Evolutionary conservation across 2,888 invertebrate genomes (phyloP), one percentile per base, ranked within the genome.

Genomic region (Drosophila emarginata): DNA sequence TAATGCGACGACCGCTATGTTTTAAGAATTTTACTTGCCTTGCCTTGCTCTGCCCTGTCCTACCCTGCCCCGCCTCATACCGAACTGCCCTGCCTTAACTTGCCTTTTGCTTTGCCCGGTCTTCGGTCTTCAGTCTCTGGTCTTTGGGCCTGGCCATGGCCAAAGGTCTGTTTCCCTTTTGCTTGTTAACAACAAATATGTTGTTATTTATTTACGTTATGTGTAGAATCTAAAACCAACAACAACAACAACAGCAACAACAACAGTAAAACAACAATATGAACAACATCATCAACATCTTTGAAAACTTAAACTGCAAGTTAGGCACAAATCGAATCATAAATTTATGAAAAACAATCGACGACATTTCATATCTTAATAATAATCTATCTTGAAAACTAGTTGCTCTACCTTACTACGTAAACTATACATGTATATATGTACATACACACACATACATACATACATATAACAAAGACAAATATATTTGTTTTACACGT

Each of bases 1-100:
- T 76, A 76, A 83, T 76, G 69, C 67, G 66, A 45, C 45, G 45
- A 45, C 70, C 64, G 53, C 59, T 56, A 61, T 76, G 66, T 80
- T 78, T 62, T 64, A 67, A 72, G 79, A 69, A 66, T 71, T 79
- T 64, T 12, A 21, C 12, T 45, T 21, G 11, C 18, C 18, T 12
- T 4, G 11, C 4, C 45, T 11, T 18, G 21, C 18, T 5, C 3
- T 32, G 32, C 11, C 9, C 32, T 2, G 1, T 1, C 32, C 2
- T 1, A 7, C 9, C 9, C 32, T 32, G 32, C 32, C 11, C 9
- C 9, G 11, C 9, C 32, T 1, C 32, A 1, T 1, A 1, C 28
- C 4, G 5, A 4, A 7, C 15, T 45, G 40, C 18, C 11, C 9
- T 32, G 32, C 32, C 32, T 32, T 32, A 32, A 32, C 9, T 32